Conservation (phyloP, 2,797 vertebrate genomes). For the Carcharodon carcharias region DNA sequence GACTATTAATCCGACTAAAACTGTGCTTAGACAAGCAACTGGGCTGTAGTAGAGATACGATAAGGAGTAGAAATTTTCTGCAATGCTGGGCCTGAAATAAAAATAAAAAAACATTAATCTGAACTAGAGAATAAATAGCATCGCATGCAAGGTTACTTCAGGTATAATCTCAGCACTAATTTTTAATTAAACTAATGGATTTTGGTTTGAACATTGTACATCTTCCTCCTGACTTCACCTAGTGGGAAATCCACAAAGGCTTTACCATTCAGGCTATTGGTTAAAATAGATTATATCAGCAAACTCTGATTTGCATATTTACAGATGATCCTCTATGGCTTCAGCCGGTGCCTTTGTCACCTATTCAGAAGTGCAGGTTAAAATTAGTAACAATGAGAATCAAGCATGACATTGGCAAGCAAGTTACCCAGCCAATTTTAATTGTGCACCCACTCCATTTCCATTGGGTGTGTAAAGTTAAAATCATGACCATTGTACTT, state of each 20-base stretch:
- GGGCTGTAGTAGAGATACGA: constrained; percentile 27
- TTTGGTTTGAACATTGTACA: not conserved
- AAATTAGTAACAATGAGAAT: not conserved
- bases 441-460: not conserved
- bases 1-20: constrained; percentile 6
- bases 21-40: constrained; percentile 16
- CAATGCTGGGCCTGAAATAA: constrained; percentile 33
- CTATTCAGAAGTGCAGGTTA: not conserved
- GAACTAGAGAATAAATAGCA: not conserved
- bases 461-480: too few relatives aligned
- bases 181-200: not conserved
- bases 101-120: not conserved
- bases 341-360: not conserved
- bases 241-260: not conserved
- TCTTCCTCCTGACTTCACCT: not conserved
- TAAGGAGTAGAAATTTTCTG: constrained; percentile 28
- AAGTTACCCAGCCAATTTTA: not conserved
- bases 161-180: not conserved
- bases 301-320: not conserved
- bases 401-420: not conserved
- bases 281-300: not conserved
- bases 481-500: too few relatives aligned
- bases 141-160: not conserved
- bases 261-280: not conserved
- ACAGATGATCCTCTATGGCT: not conserved